Percentiles rank a stretch among this genome's conserved stretches.
Conservation (phyloP, 1,140 invertebrate genomes). For the Thalassaphorura encarpata region DNA sequence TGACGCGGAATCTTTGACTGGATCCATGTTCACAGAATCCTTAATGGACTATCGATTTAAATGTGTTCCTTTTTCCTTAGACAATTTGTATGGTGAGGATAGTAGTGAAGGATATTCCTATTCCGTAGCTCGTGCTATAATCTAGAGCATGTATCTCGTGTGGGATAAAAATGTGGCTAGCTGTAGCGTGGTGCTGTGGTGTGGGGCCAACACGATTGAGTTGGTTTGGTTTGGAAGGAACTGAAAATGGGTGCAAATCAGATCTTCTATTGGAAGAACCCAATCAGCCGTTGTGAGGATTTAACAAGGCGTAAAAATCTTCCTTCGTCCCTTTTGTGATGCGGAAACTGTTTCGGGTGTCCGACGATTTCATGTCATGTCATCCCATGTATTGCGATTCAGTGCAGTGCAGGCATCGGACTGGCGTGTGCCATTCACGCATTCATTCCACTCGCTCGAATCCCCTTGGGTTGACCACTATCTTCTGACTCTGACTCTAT, state of each 20-base stretch:
- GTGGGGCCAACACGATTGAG: too few relatives aligned
- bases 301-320: constrained; percentile 32
- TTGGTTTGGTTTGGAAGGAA: not conserved
- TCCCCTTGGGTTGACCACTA: not conserved
- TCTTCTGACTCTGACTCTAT: too few relatives aligned
- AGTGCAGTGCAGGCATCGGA: not conserved
- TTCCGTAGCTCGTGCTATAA: too few relatives aligned
- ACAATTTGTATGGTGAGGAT: too few relatives aligned
- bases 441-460: not conserved
- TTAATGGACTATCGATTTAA: too few relatives aligned
- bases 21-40: too few relatives aligned
- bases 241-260: constrained; percentile 27
- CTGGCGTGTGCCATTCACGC: not conserved
- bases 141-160: too few relatives aligned
- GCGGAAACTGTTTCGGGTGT: constrained; percentile 18
- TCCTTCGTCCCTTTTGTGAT: constrained; percentile 24
- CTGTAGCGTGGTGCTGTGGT: too few relatives aligned
- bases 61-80: too few relatives aligned
- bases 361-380: not conserved
- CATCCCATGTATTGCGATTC: not conserved
- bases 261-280: constrained; percentile 28
- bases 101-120: too few relatives aligned
- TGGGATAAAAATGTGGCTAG: too few relatives aligned
- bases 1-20: too few relatives aligned
- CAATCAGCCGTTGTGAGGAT: constrained; percentile 30